These are phyloP conservation scores for Neolamprologus falcicula DNA, from an alignment of 2,113 vertebrate genomes.

Conservation along the genomic window DNA sequence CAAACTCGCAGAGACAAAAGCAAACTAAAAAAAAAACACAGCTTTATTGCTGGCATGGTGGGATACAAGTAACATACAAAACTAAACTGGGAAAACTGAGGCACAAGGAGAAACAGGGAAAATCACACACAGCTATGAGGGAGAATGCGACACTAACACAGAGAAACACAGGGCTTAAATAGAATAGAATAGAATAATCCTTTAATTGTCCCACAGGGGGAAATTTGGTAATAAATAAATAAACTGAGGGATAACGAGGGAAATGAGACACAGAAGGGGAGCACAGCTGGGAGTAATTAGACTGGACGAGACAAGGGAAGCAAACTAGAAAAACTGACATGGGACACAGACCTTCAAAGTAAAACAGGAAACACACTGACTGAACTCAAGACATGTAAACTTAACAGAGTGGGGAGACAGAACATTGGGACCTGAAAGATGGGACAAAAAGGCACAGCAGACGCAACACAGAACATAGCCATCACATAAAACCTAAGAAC, in stretches of 20 bases:
- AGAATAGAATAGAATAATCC: background rate
- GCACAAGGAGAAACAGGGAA: background rate
- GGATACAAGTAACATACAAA: rapidly evolving
- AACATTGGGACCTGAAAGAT: background rate
- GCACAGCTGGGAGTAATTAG: background rate
- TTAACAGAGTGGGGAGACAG: background rate
- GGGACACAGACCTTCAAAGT: background rate
- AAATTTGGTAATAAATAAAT: background rate
- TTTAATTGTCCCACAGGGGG: too few species aligned
- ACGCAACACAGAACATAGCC: background rate
- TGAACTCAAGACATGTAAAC: background rate
- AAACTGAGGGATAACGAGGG: background rate
- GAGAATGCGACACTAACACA: rapidly evolving
- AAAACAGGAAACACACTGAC: background rate
- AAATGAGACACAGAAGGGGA: background rate
- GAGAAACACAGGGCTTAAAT: background rate
- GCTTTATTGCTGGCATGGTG: background rate
- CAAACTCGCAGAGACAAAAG: background rate
- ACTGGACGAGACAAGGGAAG: background rate
- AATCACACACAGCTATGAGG: rapidly evolving
- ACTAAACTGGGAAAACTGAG: background rate
- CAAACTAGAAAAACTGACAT: background rate
- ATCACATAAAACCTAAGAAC: background rate
- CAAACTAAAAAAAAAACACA: background rate
- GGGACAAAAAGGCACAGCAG: rapidly evolving